Base-by-base conservation (phyloP, 2,888 invertebrate species). In the Hypomecis punctinalis region DNA sequence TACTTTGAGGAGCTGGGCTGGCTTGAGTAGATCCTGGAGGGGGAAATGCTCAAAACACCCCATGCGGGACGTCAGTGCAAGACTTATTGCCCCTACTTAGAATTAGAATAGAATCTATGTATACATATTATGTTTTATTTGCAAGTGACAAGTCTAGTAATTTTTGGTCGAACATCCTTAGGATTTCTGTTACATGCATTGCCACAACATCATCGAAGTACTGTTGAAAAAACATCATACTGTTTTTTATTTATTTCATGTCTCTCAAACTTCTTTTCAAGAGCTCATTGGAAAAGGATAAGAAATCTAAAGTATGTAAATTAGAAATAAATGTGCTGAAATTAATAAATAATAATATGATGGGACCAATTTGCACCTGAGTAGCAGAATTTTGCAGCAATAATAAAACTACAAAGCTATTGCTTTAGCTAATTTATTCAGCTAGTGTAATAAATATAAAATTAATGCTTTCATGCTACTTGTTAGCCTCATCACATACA, bases 171-270 rank as follows among this genome's bases (percentile, higher is more conserved):
- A 45, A n/a, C 5, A 5, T 9, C 7, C 33, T 48, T 5, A 23
- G 33, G 1, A 23, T 23, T 48, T 9, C 36, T 37, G 7, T 48
- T 13, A 47, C 9, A 56, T 9, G 8, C 5, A 7, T 7, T 40
- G 8, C 10, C 40, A 40, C 40, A 9, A 40, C 10, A 3, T 40
- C 9, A 40, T 10, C 40, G 7, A 8, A 40, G 7, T 7, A 7
- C 10, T 40, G 40, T 8, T 9, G 0, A 7, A 40, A 7, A 9
- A 6, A 40, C 3, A 39, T n/a, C n/a, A n/a, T n/a, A 33, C 35
- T n/a, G 10, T 45, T 52, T n/a, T 7, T 35, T 43, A 40, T 35
- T 45, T 35, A 45, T 64, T 64, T 10, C 64, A 64, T 64, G 64
- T 60, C 64, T 60, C 23, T 23, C 23, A 23, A 23, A 23, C 23